Percentiles rank a stretch among this genome's conserved stretches.
These are phyloP conservation scores for Spisula solida DNA, from an alignment of 2,888 invertebrate genomes.

Conservation along the genomic window DNA sequence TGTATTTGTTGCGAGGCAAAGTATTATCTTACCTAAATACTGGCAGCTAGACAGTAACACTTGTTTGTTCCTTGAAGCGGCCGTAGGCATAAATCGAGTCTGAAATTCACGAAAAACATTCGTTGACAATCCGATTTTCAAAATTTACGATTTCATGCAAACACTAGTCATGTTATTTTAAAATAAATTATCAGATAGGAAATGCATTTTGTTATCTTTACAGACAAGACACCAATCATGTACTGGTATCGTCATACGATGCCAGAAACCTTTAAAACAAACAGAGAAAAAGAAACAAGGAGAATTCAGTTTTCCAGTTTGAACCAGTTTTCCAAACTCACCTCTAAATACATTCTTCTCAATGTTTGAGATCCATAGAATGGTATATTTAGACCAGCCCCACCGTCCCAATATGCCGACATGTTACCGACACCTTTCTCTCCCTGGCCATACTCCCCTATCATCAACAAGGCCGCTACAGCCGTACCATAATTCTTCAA, in stretches of 20 bases:
- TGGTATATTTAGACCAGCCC: constrained; percentile 62
- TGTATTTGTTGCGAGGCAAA: too few species aligned
- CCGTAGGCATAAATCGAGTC: constrained; percentile 43
- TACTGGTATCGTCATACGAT: too few species aligned
- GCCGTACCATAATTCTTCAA: constrained; percentile 55
- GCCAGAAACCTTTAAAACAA: too few species aligned
- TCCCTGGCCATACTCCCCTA: constrained; percentile 60
- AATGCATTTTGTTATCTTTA: too few species aligned
- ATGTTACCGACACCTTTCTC: constrained; percentile 62
- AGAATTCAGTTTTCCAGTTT: too few species aligned
- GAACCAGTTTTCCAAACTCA: too few species aligned
- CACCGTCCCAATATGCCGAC: constrained; percentile 55
- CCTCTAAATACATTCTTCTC: constrained; percentile 53
- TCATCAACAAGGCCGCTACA: constrained; percentile 57
- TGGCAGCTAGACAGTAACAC: constrained; percentile 53
- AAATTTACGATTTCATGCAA: too few species aligned
- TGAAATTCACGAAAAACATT: background rate
- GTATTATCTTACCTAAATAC: constrained; percentile 35
- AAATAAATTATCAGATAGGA: too few species aligned
- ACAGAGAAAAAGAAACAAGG: too few species aligned
- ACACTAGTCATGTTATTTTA: too few species aligned
- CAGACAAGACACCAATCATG: too few species aligned
- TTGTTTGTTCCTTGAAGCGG: constrained; percentile 40
- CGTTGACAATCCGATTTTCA: too few species aligned
- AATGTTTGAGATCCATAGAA: constrained; percentile 57